Evolutionary conservation across 2,113 vertebrate species (phyloP).

Genomic region (Myrmecophaga tridactyla): DNA sequence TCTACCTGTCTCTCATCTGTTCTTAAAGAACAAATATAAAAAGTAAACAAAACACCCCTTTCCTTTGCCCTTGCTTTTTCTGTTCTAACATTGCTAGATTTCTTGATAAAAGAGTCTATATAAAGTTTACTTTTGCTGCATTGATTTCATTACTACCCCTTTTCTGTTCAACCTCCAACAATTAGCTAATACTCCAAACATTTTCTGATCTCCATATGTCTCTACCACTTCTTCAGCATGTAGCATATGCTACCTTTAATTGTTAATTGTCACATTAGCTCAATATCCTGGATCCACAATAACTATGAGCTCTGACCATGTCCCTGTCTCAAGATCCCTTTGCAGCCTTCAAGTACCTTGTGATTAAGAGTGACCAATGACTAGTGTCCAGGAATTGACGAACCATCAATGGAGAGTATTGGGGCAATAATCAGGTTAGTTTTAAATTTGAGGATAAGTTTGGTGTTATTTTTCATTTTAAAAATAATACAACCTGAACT

Average conservation of each 20-base stretch:
- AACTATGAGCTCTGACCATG: background rate
- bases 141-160: background rate
- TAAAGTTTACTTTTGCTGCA: background rate
- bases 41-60: background rate
- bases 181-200: background rate
- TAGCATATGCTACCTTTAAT: background rate
- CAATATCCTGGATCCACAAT: background rate
- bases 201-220: background rate
- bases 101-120: background rate
- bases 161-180: background rate
- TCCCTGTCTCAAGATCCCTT: background rate
- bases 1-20: background rate
- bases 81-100: background rate
- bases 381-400: background rate
- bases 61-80: background rate
- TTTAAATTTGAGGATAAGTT: constrained; percentile 4
- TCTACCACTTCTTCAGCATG: background rate
- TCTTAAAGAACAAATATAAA: background rate
- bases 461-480: background rate
- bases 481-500: background rate
- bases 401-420: background rate
- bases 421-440: background rate
- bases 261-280: constrained; percentile 19
- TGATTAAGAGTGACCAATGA: background rate
- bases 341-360: background rate